phyloP scores from a whole-genome alignment of 2,888 invertebrate species.

The Mimachlamys varia region DNA sequence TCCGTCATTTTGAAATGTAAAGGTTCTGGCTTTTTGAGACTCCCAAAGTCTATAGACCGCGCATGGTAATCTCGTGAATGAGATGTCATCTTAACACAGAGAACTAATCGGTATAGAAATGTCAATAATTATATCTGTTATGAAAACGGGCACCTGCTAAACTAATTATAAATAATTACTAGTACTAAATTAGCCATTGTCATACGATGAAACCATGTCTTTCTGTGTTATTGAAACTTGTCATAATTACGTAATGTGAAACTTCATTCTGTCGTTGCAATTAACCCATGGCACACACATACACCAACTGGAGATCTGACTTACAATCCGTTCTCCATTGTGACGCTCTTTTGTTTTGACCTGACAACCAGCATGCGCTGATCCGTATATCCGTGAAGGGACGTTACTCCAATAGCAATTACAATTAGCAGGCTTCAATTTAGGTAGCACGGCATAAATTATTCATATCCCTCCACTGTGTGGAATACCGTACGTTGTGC shows the following conservation, averaged over 20 bases:
- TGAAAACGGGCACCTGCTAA: slow-evolving; percentile 17
- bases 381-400: slow-evolving; percentile 24
- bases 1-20: slow-evolving; percentile 55
- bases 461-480: not conserved
- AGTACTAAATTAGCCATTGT: slow-evolving; percentile 42
- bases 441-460: not conserved
- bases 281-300: slow-evolving; percentile 5
- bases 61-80: slow-evolving; percentile 37
- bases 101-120: not conserved
- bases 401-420: slow-evolving; percentile 1
- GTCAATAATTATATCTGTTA: not conserved
- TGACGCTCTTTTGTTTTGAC: slow-evolving; percentile 36
- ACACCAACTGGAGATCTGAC: not conserved
- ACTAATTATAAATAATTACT: not conserved
- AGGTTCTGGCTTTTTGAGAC: slow-evolving; percentile 51
- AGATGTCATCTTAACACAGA: slow-evolving; percentile 14
- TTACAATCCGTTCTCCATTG: slow-evolving; percentile 1
- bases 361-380: slow-evolving; percentile 26
- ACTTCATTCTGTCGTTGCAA: not conserved
- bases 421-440: not conserved
- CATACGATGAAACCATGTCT: slow-evolving; percentile 39
- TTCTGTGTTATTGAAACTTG: not conserved
- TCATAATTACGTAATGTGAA: not conserved
- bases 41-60: slow-evolving; percentile 35
- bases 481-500: not conserved